Conservation (phyloP, 1,140 invertebrate species). For the Papilio dardanus region DNA sequence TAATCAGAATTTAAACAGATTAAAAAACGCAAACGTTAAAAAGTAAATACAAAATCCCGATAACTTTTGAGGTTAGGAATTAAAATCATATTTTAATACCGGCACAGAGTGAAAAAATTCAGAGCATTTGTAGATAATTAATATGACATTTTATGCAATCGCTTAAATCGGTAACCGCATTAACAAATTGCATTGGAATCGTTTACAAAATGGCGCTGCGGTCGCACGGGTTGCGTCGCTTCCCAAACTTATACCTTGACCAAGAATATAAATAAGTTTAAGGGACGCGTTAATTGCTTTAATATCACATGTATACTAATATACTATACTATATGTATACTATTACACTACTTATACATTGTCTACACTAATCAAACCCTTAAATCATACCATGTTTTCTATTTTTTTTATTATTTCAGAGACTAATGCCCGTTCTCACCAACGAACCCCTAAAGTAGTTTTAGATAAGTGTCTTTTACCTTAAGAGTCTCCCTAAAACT, state of each 20-base stretch:
- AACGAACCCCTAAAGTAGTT: no score
- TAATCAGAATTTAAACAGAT: background rate
- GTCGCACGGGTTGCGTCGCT: background rate
- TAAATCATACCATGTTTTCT: no score
- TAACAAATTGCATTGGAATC: slow-evolving; percentile 10
- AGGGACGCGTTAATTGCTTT: background rate
- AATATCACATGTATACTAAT: no score
- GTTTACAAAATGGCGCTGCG: background rate
- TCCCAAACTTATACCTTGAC: background rate
- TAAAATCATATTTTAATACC: slow-evolving; percentile 25
- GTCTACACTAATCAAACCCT: no score
- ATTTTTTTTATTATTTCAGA: no score
- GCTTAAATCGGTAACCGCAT: background rate
- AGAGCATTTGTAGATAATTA: slow-evolving; percentile 22
- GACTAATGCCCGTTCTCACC: no score
- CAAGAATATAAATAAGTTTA: background rate
- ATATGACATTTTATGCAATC: slow-evolving; percentile 15
- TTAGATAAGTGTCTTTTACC: no score
- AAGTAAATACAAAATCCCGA: slow-evolving; percentile 6
- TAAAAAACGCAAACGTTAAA: slow-evolving; percentile 1
- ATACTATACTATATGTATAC: no score
- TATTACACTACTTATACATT: no score
- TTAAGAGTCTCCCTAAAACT: no score
- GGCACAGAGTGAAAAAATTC: slow-evolving; percentile 4
- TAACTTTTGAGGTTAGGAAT: background rate